Evolutionary conservation across 2,797 vertebrate species (phyloP).

Genomic region (Falco concolor): DNA sequence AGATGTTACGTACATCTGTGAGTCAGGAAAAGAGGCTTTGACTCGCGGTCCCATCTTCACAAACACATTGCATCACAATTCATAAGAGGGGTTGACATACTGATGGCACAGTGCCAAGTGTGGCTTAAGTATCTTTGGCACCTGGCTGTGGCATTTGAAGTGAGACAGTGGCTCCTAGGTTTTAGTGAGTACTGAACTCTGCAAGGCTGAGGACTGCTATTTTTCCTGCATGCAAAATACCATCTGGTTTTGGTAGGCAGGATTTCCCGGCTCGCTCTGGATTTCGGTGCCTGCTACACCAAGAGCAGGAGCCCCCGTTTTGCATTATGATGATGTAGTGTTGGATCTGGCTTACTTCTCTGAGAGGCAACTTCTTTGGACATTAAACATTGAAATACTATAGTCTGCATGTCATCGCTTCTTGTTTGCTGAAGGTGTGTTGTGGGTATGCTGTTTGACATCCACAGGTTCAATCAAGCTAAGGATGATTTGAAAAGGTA

Average conservation of each 20-base stretch:
- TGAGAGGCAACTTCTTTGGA: background rate
- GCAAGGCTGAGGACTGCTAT: background rate
- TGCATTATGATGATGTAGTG: rapidly evolving
- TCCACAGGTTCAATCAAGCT: background rate
- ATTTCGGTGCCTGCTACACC: background rate
- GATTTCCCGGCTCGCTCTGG: background rate
- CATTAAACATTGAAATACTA: background rate
- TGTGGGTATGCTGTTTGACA: background rate
- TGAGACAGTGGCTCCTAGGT: background rate
- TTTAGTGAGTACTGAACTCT: background rate
- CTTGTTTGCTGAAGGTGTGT: background rate
- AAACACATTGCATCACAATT: background rate
- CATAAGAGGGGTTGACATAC: background rate
- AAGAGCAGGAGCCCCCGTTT: background rate
- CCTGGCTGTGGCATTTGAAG: background rate
- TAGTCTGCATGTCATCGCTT: background rate
- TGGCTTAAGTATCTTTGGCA: background rate
- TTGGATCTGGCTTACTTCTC: background rate
- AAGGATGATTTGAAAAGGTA: background rate
- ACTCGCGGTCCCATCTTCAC: background rate
- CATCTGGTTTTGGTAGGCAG: background rate
- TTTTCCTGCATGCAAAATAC: background rate
- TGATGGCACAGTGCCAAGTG: background rate
- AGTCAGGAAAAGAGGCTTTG: background rate
- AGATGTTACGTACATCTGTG: background rate